Conservation (phyloP, 2,113 vertebrate species). For the Trichechus manatus region DNA sequence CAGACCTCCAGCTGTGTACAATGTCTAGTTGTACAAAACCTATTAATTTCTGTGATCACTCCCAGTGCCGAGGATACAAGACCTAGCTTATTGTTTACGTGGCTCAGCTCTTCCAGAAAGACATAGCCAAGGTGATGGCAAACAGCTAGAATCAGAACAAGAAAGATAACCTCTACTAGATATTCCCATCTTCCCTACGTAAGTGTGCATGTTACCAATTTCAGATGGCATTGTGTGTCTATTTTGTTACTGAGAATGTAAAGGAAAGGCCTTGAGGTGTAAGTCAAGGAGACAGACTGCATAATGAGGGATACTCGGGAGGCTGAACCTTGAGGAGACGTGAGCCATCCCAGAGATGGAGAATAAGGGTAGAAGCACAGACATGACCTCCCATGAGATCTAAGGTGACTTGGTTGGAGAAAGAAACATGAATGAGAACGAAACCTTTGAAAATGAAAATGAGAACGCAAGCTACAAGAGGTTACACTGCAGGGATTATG, state of each 20-base stretch:
- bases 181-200: neutral
- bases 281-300: neutral
- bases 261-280: neutral
- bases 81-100: accelerated
- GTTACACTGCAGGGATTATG: accelerated
- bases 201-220: neutral
- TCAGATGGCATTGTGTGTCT: neutral
- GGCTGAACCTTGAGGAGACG: no score
- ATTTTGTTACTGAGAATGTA: no score
- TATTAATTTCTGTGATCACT: no score
- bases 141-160: neutral
- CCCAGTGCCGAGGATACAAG: neutral
- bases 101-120: neutral
- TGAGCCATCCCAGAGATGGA: neutral
- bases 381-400: accelerated
- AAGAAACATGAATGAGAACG: accelerated
- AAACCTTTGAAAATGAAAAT: neutral
- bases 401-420: accelerated
- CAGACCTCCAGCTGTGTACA: neutral
- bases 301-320: neutral
- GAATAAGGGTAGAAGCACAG: no score
- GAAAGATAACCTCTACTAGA: neutral
- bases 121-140: neutral
- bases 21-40: neutral
- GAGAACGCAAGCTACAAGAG: accelerated